phyloP scores from a whole-genome alignment of 2,888 invertebrate species.

The Miltochrista miniata region DNA sequence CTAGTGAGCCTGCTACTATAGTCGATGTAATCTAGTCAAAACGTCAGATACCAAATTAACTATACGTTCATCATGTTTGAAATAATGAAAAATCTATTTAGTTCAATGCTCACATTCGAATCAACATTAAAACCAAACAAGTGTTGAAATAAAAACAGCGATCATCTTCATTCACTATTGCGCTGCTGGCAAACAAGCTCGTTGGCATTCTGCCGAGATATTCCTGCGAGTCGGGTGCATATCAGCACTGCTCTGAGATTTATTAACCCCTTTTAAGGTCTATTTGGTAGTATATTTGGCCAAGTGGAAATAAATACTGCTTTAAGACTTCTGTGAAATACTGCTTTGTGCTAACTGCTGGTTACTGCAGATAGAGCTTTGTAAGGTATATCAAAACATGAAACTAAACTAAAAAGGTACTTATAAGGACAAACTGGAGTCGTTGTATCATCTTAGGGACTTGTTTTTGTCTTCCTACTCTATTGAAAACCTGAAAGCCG shows the following conservation, averaged over 20 bases:
- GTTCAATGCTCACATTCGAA: background rate
- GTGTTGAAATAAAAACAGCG: constrained; percentile 7
- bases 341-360: background rate
- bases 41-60: too few species aligned
- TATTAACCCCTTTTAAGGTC: constrained; percentile 20
- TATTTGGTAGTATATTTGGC: constrained; percentile 6
- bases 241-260: constrained; percentile 28
- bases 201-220: constrained; percentile 32
- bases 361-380: background rate
- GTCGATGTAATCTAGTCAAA: too few species aligned
- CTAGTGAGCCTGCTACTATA: too few species aligned
- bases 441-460: too few species aligned
- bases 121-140: background rate
- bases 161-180: constrained; percentile 25
- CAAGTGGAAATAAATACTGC: constrained; percentile 3
- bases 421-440: background rate
- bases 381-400: background rate
- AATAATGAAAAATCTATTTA: too few species aligned
- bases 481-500: too few species aligned
- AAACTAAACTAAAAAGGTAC: background rate
- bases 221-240: constrained; percentile 21
- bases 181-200: constrained; percentile 27
- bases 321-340: background rate
- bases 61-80: too few species aligned
- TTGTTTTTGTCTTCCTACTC: too few species aligned